phyloP scores from a whole-genome alignment of 2,888 invertebrate genomes.

The Ectropis crepuscularia region DNA sequence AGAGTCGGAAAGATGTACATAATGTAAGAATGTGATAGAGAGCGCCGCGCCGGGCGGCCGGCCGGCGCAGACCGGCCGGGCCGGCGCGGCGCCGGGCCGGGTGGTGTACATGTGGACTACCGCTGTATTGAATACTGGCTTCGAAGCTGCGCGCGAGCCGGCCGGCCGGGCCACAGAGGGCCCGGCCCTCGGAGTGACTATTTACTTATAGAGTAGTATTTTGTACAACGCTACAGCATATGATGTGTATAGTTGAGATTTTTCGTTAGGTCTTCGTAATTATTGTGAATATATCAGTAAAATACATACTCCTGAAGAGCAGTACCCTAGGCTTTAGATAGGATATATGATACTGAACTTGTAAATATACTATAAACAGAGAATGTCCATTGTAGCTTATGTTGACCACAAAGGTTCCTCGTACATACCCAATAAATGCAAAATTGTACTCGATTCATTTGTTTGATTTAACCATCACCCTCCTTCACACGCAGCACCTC shows the following conservation, averaged over 20 bases:
- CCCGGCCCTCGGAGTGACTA: slow-evolving; percentile 62
- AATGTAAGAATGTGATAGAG: slow-evolving; percentile 68
- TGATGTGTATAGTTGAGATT: slow-evolving; percentile 79
- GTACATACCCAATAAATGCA: slow-evolving; percentile 85
- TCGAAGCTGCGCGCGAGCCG: slow-evolving; percentile 69
- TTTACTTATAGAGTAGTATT: slow-evolving; percentile 70
- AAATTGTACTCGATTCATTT: slow-evolving; percentile 73
- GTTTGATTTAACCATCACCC: slow-evolving; percentile 44
- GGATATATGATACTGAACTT: slow-evolving; percentile 79
- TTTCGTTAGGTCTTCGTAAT: slow-evolving; percentile 73
- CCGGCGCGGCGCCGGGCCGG: slow-evolving; percentile 38
- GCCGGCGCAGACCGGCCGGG: too few species aligned
- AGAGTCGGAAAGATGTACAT: slow-evolving; percentile 77
- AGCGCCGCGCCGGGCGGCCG: slow-evolving; percentile 1
- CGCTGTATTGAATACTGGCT: slow-evolving; percentile 78
- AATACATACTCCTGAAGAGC: slow-evolving; percentile 65
- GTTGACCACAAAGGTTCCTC: slow-evolving; percentile 85
- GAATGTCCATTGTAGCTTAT: slow-evolving; percentile 84
- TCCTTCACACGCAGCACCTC: not conserved
- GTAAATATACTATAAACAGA: slow-evolving; percentile 84
- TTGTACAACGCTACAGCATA: slow-evolving; percentile 76
- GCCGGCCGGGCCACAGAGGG: slow-evolving; percentile 61
- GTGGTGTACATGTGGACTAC: slow-evolving; percentile 64
- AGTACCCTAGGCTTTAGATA: slow-evolving; percentile 73
- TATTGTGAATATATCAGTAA: slow-evolving; percentile 83